Evolutionary conservation across 2,888 invertebrate genomes (phyloP).

Genomic region (Macrosiphum euphorbiae): DNA sequence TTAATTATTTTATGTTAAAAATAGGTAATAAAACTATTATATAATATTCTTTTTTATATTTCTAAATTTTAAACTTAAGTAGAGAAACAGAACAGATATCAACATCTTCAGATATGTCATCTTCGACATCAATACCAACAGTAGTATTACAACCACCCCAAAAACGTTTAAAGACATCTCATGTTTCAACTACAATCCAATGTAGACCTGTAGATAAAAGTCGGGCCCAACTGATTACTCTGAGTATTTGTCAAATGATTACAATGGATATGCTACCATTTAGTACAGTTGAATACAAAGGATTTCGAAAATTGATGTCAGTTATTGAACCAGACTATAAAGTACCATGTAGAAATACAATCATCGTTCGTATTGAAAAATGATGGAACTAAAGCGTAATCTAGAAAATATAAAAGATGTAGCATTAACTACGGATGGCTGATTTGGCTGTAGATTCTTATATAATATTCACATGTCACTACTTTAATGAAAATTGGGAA

Average conservation of each 20-base stretch:
- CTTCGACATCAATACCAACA: too few species aligned
- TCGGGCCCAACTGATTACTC: background rate
- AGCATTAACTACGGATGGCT: constrained; percentile 15
- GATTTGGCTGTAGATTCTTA: constrained; percentile 37
- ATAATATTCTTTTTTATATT: too few species aligned
- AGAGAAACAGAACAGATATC: too few species aligned
- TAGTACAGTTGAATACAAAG: background rate
- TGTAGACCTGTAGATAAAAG: background rate
- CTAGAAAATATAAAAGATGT: constrained; percentile 20
- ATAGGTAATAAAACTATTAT: too few species aligned
- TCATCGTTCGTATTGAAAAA: constrained; percentile 6
- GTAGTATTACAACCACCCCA: too few species aligned
- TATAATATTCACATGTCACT: constrained; percentile 29
- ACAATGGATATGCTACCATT: background rate
- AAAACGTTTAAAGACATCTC: too few species aligned
- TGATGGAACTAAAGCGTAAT: background rate
- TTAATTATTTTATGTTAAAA: too few species aligned
- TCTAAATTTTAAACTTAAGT: too few species aligned
- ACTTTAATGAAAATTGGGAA: constrained; percentile 31
- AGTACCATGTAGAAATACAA: constrained; percentile 17
- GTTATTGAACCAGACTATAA: constrained; percentile 17
- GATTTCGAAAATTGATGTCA: constrained; percentile 17
- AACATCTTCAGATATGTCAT: background rate
- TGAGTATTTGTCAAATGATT: background rate
- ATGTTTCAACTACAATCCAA: background rate